phyloP scores from a whole-genome alignment of 2,113 vertebrate genomes.

The Solenodon paradoxus region DNA sequence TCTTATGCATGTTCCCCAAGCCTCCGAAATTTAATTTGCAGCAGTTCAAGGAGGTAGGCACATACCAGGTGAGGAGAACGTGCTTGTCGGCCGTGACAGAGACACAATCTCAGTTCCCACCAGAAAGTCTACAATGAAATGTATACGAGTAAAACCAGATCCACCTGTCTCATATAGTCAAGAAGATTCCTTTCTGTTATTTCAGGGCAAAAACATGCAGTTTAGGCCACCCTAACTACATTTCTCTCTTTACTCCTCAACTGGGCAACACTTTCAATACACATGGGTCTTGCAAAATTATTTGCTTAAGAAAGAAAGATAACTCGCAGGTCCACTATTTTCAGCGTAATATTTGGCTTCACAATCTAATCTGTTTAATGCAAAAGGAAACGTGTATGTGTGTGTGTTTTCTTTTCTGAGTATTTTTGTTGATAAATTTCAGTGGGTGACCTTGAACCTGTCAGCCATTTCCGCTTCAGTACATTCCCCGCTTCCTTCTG shows the following conservation, averaged over 20 bases:
- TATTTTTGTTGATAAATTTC: not conserved
- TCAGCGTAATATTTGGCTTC: too few species aligned
- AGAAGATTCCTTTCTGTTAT: not conserved
- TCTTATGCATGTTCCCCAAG: too few species aligned
- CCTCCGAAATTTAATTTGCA: too few species aligned
- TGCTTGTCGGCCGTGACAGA: not conserved
- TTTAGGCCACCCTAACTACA: not conserved
- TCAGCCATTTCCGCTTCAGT: not conserved
- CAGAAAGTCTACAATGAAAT: not conserved
- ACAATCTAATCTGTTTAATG: too few species aligned
- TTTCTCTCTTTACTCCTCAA: too few species aligned
- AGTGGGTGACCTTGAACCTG: not conserved
- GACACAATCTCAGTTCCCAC: not conserved
- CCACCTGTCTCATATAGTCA: not conserved
- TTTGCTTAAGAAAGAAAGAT: too few species aligned
- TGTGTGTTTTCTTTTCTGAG: not conserved
- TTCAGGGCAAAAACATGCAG: not conserved
- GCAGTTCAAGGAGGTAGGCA: too few species aligned
- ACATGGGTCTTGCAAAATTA: not conserved
- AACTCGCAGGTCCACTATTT: too few species aligned
- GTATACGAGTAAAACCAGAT: not conserved
- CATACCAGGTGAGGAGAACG: not conserved
- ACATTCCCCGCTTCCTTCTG: too few species aligned
- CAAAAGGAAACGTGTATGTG: not conserved
- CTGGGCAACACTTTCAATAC: too few species aligned